phyloP scores from a whole-genome alignment of 2,113 vertebrate species.

The Dascyllus trimaculatus region DNA sequence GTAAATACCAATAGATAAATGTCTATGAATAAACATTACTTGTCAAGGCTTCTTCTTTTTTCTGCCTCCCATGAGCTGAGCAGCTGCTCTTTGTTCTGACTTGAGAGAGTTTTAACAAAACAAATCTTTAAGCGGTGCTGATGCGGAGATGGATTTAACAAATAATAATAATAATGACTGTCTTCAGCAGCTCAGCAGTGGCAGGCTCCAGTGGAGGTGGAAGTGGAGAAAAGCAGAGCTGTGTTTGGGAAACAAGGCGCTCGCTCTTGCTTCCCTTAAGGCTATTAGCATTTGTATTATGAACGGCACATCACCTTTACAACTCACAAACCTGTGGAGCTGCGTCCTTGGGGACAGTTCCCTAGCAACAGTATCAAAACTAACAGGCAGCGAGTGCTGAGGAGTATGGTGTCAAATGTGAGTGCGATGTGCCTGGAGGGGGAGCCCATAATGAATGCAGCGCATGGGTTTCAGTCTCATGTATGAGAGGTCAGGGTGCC shows the following conservation, averaged over 20 bases:
- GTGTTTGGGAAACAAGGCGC: constrained; percentile 36
- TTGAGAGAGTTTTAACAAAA: constrained; percentile 30
- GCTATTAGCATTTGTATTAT: constrained; percentile 77
- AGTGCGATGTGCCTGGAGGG: constrained; percentile 45
- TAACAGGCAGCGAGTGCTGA: constrained; percentile 56
- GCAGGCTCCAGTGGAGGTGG: constrained; percentile 35
- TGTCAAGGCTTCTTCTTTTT: constrained; percentile 13
- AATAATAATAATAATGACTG: constrained; percentile 54
- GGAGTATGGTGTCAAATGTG: constrained; percentile 62
- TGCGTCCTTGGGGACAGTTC: constrained; percentile 75
- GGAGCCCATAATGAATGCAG: constrained; percentile 52
- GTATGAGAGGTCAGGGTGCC: constrained; percentile 46
- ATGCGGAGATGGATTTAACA: constrained; percentile 29
- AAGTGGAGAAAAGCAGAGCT: constrained; percentile 28
- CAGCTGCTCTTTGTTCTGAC: constrained; percentile 50
- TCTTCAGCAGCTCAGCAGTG: constrained; percentile 43
- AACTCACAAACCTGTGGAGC: constrained; percentile 56
- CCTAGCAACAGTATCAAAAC: constrained; percentile 82
- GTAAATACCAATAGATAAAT: constrained; percentile 61
- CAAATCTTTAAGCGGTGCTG: neutral
- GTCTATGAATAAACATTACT: constrained; percentile 60
- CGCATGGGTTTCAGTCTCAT: constrained; percentile 51
- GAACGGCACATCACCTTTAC: constrained; percentile 61
- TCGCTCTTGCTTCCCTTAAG: constrained; percentile 66
- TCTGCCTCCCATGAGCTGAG: constrained; percentile 21